Evolutionary conservation across 37 sponge, comb jelly and placozoan species (phyloP), one percentile per base, ranked within the genome.

Genomic region (Halisarca cf. caerulea): DNA sequence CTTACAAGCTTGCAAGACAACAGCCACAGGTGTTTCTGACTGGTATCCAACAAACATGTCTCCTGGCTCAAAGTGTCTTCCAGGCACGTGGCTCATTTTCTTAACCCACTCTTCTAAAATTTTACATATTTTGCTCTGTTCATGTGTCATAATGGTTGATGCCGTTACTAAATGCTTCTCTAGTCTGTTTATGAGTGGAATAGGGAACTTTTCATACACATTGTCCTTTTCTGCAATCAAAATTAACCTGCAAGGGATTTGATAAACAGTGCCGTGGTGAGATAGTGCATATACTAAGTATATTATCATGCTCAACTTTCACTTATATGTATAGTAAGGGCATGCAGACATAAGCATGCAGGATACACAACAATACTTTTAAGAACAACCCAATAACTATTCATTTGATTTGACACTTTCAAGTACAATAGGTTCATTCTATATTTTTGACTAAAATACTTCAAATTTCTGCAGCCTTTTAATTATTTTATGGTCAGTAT

Each of bases 11-110:
- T 94, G 94, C 33, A 97, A 90, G 27, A 98, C 92, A 53, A 95
- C 87, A 27, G 99, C 68, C 28, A 96, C 94, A 74, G 96, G 79
- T 14, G 94, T 91, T 45, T 98, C 96, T 24, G 86, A 78, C 54
- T 95, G 96, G 59, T 84, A 95, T 37, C 99, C 99, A 54, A 98
- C 74, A 80, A 98, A 98, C 25, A 91, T 84, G 80, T 98, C 93
- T 18, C 84, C 86, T 30, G 33, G 78, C 21, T 77, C 79, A 59
- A 91, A 95, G 3, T 28, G 78, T 15, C 9, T 47, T 6, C 11
- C 51, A 47, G 51, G 18, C 42, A 74, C 77, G 18, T 7, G 32
- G 3, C 44, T 74, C 38, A 74, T 36, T 5, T 37, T 40, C 1
- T 40, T 24, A 58, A 87, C 81, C 94, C 96, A 95, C 0, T 82